Percentiles rank a stretch among this genome's conserved stretches.
Conservation (phyloP, 2,113 vertebrate species). For the Semicossyphus pulcher region DNA sequence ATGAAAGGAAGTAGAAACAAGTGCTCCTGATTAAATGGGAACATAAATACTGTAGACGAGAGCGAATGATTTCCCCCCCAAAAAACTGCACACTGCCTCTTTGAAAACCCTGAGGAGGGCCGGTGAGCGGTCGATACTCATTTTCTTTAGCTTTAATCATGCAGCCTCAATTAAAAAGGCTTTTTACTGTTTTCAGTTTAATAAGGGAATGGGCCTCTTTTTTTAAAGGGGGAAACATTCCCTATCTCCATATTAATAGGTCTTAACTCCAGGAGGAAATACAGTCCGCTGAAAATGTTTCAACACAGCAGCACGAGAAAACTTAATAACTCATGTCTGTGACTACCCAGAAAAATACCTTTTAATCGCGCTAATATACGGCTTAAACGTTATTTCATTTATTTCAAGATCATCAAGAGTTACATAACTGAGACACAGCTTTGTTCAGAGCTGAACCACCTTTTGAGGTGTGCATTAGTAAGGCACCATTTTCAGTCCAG, state of each 20-base stretch:
- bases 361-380: too few species aligned
- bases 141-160: slow-evolving; percentile 23
- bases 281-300: background rate
- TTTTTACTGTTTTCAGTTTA: slow-evolving; percentile 19
- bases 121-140: background rate
- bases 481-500: background rate
- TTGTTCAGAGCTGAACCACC: too few species aligned
- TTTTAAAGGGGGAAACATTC: background rate
- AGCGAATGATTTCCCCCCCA: background rate
- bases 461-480: too few species aligned
- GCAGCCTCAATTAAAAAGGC: background rate
- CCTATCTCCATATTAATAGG: background rate
- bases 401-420: too few species aligned
- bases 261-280: background rate
- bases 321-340: background rate
- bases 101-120: slow-evolving; percentile 6
- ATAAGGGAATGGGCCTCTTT: background rate
- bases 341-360: background rate
- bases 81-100: background rate
- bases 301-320: background rate
- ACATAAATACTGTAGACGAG: background rate
- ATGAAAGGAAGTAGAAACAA: slow-evolving; percentile 13
- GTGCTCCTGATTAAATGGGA: background rate
- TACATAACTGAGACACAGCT: background rate
- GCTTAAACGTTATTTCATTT: too few species aligned